Base-by-base conservation (phyloP, 2,113 vertebrate genomes). In the Toxotes jaculatrix region DNA sequence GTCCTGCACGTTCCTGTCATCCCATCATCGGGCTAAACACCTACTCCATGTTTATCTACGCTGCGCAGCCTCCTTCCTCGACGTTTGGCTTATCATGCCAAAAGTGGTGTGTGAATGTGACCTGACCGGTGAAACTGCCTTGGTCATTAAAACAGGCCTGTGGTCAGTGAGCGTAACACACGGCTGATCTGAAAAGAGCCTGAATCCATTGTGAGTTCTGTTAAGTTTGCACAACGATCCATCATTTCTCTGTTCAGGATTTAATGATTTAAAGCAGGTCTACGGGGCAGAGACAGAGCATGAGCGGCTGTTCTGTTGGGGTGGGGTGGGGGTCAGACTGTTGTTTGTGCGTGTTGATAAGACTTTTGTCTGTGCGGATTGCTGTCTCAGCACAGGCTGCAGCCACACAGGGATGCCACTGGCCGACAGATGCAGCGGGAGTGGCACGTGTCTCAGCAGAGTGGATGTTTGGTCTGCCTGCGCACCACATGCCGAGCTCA, bases 321-420 rank as follows among this genome's bases (percentile, higher is more conserved):
- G 17, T 59, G 57, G 62, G 59, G 27, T 27, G 27, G 66, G 60
- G 38, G 66, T 76, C 85, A 84, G 62, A 80, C 83, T 81, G 67
- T 87, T 88, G 77, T 90, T 82, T 89, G 90, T 66, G 66, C 27
- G 23, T 67, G 82, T 79, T 72, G 89, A 93, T 91, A 87, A 74
- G 91, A 90, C 88, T 87, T 91, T 91, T 90, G 86, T 92, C 82
- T 83, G 84, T 32, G 69, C 60, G 56, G 82, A 88, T 85, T 71
- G 92, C 93, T 92, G 91, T 72, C 78, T 94, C 91, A 92, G 92
- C 92, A 94, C 71, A 53, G 80, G 71, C 84, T 74, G 38, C 67
- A 70, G 88, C 87, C 78, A 75, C 78, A 75, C 68, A 74, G 87
- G 82, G 84, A 89, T 85, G 81, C 81, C 85, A 60, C 80, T 76